Evolutionary conservation across 1,140 invertebrate genomes (phyloP), one percentile per base, ranked within the genome.

Genomic region (Drosophila pachea): DNA sequence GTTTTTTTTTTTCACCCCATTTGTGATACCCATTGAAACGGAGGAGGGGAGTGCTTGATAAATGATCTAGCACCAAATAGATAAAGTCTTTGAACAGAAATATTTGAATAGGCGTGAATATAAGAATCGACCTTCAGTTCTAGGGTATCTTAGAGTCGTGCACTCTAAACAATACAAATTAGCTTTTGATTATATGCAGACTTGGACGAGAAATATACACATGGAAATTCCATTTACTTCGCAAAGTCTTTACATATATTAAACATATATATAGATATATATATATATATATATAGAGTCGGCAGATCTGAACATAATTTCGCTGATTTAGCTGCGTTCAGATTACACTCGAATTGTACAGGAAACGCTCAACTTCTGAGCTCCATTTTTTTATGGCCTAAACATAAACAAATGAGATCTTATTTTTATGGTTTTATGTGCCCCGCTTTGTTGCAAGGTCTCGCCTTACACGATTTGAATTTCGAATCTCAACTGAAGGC

Each of bases 181-280:
- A 60, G 33, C 40, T 74, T 73, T 68, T 69, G 72, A 79, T 79
- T 78, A 73, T 77, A 74, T 83, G 72, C 72, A 61, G 64, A 83
- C 68, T 69, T 75, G 68, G 29, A 54, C 22, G 61, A 48, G 31
- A 71, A 61, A 66, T 36, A 76, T 59, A 61, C 11, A 11, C 14
- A 43, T 35, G 53, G 58, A 50, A 47, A 36, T 14, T 40, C 16
- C 47, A n/a, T 14, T 33, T 12, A n/a, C 22, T 22, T 22, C 22
- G 22, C 11, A 61, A 59, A 55, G 35, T 35, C 42, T 62, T 47
- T 33, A 42, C 32, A 11, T 40, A 42, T 12, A 47, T 6, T 22
- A 36, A 14, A 31, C 5, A 53, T 22, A 29, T 31, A 53, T 45
- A 64, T 42, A 11, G n/a, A 32, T 31, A 53, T 45, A 64, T 42